Evolutionary conservation across 2,113 vertebrate species (phyloP).

Genomic region (Bothrops jararaca): DNA sequence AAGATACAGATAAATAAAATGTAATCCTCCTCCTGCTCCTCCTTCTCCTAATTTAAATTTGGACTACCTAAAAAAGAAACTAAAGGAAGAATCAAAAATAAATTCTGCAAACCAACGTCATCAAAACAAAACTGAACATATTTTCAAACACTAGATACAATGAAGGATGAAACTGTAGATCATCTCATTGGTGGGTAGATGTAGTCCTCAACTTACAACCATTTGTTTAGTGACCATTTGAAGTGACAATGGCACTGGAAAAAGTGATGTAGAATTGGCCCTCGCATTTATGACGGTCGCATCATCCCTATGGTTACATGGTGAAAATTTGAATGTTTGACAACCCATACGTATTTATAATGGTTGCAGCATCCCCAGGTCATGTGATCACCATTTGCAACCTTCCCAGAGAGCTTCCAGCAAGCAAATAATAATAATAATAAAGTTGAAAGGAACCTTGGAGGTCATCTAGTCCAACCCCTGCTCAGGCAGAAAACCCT

Average conservation of each 20-base stretch:
- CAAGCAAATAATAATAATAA: too few relatives aligned
- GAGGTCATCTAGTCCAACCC: too few relatives aligned
- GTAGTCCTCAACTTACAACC: background rate
- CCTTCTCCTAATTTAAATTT: background rate
- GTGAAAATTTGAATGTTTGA: too few relatives aligned
- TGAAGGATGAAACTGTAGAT: background rate
- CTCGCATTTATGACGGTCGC: background rate
- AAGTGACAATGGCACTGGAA: background rate
- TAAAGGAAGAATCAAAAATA: background rate
- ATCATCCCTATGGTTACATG: background rate
- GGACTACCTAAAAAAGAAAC: background rate
- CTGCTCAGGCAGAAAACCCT: too few relatives aligned
- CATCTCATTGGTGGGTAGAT: background rate
- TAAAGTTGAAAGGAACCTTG: too few relatives aligned
- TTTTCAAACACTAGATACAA: background rate
- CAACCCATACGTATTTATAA: too few relatives aligned
- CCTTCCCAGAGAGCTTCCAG: too few relatives aligned
- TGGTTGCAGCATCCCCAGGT: too few relatives aligned
- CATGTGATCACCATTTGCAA: too few relatives aligned
- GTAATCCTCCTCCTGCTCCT: background rate
- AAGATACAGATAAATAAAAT: background rate
- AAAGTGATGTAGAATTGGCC: background rate
- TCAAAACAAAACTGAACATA: background rate
- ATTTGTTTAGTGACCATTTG: background rate
- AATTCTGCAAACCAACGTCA: background rate